These are phyloP conservation scores for Micronycteris hirsuta DNA, from an alignment of 2,113 vertebrate genomes.

Conservation along the genomic window DNA sequence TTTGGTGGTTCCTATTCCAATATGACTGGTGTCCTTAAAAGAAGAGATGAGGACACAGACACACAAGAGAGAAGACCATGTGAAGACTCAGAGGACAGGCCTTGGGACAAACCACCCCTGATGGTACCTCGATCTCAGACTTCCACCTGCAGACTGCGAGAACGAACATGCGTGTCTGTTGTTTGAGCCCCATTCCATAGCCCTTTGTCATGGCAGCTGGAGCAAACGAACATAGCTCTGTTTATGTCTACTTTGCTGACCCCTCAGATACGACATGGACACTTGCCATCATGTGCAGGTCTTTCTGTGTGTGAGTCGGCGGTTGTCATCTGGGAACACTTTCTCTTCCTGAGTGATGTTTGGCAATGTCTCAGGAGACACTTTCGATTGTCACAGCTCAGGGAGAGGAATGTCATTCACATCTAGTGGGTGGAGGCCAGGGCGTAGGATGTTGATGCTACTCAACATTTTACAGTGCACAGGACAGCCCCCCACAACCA, in stretches of 20 bases:
- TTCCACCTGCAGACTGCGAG: background rate
- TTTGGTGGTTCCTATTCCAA: too few species aligned
- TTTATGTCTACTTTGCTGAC: background rate
- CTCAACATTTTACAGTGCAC: background rate
- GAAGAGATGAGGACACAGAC: background rate
- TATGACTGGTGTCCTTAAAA: background rate
- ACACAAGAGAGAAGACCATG: accelerated
- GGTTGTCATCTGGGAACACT: background rate
- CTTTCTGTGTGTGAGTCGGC: background rate
- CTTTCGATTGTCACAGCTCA: background rate
- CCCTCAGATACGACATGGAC: background rate
- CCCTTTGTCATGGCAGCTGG: too few species aligned
- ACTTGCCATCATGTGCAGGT: accelerated
- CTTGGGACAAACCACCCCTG: background rate
- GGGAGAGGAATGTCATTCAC: background rate
- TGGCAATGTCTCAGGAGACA: background rate
- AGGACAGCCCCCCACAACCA: background rate
- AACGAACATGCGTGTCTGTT: background rate
- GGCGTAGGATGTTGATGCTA: background rate
- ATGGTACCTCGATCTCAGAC: background rate
- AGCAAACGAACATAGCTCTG: background rate
- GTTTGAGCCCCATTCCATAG: background rate
- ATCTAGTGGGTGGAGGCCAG: background rate
- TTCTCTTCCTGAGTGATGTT: background rate
- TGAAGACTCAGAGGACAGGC: background rate